phyloP scores from a whole-genome alignment of 1,140 invertebrate species.

The Charaxes varanes region DNA sequence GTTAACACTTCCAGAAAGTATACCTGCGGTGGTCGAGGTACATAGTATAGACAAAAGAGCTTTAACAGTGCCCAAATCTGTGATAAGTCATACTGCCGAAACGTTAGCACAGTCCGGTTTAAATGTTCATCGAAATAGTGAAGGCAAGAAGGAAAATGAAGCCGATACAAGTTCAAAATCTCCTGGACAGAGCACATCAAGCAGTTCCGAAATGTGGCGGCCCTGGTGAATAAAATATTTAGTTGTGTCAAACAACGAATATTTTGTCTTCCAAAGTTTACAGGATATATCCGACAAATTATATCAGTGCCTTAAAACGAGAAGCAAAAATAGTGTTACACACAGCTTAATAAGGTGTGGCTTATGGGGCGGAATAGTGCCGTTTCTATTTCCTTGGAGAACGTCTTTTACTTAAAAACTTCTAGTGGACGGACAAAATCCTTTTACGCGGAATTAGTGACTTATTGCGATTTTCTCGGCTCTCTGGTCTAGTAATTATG shows the following conservation, averaged over 20 bases:
- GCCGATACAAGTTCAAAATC: conserved; percentile 47
- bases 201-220: conserved; percentile 58
- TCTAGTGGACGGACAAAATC: too few relatives aligned
- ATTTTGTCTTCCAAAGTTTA: conserved; percentile 21
- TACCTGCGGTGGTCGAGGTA: conserved; percentile 32
- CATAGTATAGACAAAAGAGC: conserved; percentile 11
- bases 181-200: conserved; percentile 43
- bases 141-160: conserved; percentile 34
- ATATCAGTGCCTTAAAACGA: conserved; percentile 5
- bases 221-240: conserved; percentile 37
- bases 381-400: too few relatives aligned
- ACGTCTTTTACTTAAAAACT: too few relatives aligned
- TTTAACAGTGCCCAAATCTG: conserved; percentile 30
- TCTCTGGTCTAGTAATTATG: too few relatives aligned
- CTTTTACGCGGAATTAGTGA: too few relatives aligned
- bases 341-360: too few relatives aligned
- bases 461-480: too few relatives aligned
- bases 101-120: conserved; percentile 49
- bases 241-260: background rate
- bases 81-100: conserved; percentile 62
- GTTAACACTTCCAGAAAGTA: conserved; percentile 42
- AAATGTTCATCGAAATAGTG: conserved; percentile 16
- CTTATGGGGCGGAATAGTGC: too few relatives aligned
- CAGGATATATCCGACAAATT: conserved; percentile 6
- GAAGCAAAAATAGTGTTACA: too few relatives aligned